phyloP scores from a whole-genome alignment of 2,797 vertebrate species.

The Buphagus erythrorhynchus region DNA sequence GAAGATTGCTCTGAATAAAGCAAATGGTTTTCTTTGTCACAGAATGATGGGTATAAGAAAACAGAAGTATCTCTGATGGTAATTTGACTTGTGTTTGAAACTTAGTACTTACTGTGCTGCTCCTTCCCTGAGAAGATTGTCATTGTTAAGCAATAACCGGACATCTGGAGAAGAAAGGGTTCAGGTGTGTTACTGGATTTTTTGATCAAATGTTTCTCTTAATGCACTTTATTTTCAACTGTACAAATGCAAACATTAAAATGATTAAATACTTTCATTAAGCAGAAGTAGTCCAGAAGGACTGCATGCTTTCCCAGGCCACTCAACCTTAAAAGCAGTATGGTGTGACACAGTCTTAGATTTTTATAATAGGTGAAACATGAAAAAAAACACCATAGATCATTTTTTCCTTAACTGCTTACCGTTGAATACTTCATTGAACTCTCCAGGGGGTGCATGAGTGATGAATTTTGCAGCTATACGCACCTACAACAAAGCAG shows the following conservation, averaged over 20 bases:
- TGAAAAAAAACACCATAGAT: background rate
- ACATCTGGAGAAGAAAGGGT: constrained; percentile 83
- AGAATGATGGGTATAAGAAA: background rate
- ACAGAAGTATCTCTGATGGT: background rate
- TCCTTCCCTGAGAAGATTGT: constrained; percentile 93
- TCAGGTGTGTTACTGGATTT: background rate
- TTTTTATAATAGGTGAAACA: background rate
- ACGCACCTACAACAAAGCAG: constrained; percentile 83
- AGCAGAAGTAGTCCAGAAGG: background rate
- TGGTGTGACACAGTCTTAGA: background rate
- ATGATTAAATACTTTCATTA: background rate
- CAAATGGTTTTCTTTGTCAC: background rate
- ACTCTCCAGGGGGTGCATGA: constrained; percentile 94
- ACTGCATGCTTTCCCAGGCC: background rate
- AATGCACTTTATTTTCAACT: background rate
- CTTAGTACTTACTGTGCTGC: constrained; percentile 87
- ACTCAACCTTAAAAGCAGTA: background rate
- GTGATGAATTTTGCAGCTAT: constrained; percentile 94
- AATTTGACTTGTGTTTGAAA: background rate
- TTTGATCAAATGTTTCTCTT: background rate
- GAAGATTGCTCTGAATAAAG: background rate
- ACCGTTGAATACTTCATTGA: constrained; percentile 98
- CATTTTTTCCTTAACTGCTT: constrained; percentile 49
- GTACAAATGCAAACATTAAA: background rate
- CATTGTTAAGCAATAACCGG: constrained; percentile 91